phyloP scores from a whole-genome alignment of 2,113 vertebrate genomes.

The Tympanuchus pallidicinctus region DNA sequence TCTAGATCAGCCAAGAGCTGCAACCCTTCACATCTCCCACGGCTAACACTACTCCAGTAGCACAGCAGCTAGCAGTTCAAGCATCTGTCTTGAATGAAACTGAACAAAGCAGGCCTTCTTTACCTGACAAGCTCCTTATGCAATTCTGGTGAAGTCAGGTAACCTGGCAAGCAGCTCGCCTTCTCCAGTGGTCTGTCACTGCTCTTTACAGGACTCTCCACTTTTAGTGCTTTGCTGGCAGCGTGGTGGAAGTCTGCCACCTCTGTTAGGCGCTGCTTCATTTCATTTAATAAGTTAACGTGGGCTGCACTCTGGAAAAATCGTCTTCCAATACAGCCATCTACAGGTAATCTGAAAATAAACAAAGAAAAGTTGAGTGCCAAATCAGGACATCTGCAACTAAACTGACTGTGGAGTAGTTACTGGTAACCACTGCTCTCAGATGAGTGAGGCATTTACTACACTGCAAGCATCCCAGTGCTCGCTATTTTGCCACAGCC shows the following conservation, averaged over 20 bases:
- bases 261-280: slow-evolving; percentile 88
- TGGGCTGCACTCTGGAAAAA: slow-evolving; percentile 91
- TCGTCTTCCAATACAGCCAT: slow-evolving; percentile 90
- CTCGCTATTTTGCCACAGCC: not conserved
- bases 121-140: slow-evolving; percentile 95
- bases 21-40: not conserved
- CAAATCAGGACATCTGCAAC: not conserved
- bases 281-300: slow-evolving; percentile 82
- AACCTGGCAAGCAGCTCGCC: slow-evolving; percentile 37
- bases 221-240: slow-evolving; percentile 90
- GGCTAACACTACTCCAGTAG: not conserved
- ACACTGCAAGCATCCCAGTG: not conserved
- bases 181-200: slow-evolving; percentile 71
- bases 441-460: accelerated
- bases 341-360: slow-evolving; percentile 84
- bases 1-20: not conserved
- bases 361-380: not conserved
- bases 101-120: not conserved
- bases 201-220: slow-evolving; percentile 75
- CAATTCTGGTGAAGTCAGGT: slow-evolving; percentile 90
- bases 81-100: not conserved
- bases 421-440: not conserved
- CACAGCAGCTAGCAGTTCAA: not conserved
- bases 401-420: not conserved
- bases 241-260: slow-evolving; percentile 94